A percentile compares a stretch with the other conserved stretches of the same genome.
Evolutionary conservation across 1,140 invertebrate species (phyloP).

Genomic region (Brachionus angularis): DNA sequence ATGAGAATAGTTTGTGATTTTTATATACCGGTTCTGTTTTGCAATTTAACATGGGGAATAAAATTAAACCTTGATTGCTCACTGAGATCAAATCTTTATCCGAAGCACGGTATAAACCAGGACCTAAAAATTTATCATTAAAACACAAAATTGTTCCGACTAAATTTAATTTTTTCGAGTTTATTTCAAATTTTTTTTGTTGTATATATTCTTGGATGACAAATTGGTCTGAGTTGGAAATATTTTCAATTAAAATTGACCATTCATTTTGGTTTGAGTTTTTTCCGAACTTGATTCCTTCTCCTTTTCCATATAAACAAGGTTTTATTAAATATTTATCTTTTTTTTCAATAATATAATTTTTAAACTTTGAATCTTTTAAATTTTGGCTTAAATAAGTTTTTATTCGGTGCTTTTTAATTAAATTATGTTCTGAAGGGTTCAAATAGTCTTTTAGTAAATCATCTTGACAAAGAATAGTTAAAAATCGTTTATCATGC

Average conservation of each 20-base stretch:
- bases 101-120: slow-evolving; percentile 16
- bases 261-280: not conserved
- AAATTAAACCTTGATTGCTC: not conserved
- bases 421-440: not conserved
- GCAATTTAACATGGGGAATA: slow-evolving; percentile 5
- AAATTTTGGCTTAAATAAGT: not conserved
- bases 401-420: not conserved
- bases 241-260: not conserved
- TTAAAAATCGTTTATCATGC: slow-evolving; percentile 41
- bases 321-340: slow-evolving; percentile 29
- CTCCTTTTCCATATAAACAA: slow-evolving; percentile 14
- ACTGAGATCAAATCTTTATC: slow-evolving; percentile 1
- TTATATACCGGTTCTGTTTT: not conserved
- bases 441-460: slow-evolving; percentile 14
- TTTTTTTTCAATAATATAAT: not conserved
- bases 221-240: not conserved
- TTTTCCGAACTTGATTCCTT: slow-evolving; percentile 16
- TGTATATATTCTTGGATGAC: slow-evolving; percentile 16
- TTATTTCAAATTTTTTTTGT: slow-evolving; percentile 1
- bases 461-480: slow-evolving; percentile 17
- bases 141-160: slow-evolving; percentile 14
- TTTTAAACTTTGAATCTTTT: not conserved
- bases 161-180: not conserved
- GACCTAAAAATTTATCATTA: slow-evolving; percentile 26
- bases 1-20: slow-evolving; percentile 6